These are phyloP conservation scores for Scrobipalpa costella DNA, from an alignment of 2,888 invertebrate species.

Conservation along the genomic window DNA sequence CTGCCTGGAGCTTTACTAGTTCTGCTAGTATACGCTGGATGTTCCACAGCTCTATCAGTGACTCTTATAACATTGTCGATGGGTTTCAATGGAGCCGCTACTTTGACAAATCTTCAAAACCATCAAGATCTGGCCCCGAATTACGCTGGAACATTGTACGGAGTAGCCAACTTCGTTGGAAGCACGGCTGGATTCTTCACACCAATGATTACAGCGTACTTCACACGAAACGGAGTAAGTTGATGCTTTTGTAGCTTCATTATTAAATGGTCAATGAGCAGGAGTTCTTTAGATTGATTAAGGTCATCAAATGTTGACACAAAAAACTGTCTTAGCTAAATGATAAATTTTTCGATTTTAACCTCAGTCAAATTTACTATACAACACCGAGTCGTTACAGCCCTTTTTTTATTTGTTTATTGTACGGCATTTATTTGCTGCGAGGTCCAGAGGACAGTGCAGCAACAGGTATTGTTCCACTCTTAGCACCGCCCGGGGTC, in stretches of 20 bases:
- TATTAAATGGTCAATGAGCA: not conserved
- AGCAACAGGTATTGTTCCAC: no score
- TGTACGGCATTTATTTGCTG: no score
- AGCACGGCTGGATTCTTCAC: slow-evolving; percentile 87
- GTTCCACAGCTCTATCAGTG: slow-evolving; percentile 82
- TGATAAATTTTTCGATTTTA: no score
- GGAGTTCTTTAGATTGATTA: no score
- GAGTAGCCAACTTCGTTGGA: slow-evolving; percentile 88
- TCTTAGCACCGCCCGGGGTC: no score
- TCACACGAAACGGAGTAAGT: slow-evolving; percentile 79
- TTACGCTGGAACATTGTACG: slow-evolving; percentile 88
- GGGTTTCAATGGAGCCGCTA: slow-evolving; percentile 84
- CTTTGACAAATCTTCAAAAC: slow-evolving; percentile 82
- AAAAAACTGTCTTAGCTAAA: no score
- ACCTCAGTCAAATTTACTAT: no score
- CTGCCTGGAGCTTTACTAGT: slow-evolving; percentile 78
- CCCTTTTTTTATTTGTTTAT: no score
- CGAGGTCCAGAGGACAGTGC: no score
- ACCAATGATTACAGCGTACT: slow-evolving; percentile 86
- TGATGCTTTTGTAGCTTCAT: not conserved
- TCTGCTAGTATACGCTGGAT: slow-evolving; percentile 82
- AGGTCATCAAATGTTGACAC: no score
- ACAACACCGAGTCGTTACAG: no score
- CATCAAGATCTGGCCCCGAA: slow-evolving; percentile 89
- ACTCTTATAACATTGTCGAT: slow-evolving; percentile 84